These are phyloP conservation scores for Tretioscincus oriximinensis DNA, from an alignment of 2,113 vertebrate genomes.

Conservation along the genomic window DNA sequence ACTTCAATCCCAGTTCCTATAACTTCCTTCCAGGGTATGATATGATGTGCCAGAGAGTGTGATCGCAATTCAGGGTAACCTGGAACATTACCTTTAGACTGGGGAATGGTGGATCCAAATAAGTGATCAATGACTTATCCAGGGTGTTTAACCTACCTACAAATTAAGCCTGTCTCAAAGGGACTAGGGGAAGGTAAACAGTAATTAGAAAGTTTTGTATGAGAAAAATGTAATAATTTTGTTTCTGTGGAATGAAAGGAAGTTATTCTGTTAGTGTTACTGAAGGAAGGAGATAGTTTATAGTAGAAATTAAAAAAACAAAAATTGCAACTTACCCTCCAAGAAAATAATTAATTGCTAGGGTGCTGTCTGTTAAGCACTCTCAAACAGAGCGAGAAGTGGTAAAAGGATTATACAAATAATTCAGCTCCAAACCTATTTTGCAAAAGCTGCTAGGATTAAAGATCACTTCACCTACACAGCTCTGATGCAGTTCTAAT, in stretches of 20 bases:
- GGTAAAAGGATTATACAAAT: slow-evolving; percentile 46
- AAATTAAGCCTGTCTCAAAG: too few relatives aligned
- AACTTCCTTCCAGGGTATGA: too few relatives aligned
- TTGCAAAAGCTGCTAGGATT: slow-evolving; percentile 54
- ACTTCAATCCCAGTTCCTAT: too few relatives aligned
- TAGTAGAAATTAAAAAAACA: slow-evolving; percentile 13
- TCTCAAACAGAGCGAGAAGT: neutral
- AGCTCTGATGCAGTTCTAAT: slow-evolving; percentile 51
- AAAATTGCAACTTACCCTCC: neutral
- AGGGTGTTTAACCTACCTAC: too few relatives aligned
- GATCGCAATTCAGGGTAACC: too few relatives aligned
- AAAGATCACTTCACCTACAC: slow-evolving; percentile 56
- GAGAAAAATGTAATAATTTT: neutral
- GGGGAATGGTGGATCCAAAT: too few relatives aligned
- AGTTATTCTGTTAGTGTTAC: slow-evolving; percentile 6
- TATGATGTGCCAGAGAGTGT: too few relatives aligned
- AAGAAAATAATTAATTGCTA: slow-evolving; percentile 3
- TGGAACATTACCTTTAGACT: too few relatives aligned
- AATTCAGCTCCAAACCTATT: slow-evolving; percentile 52
- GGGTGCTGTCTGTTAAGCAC: neutral
- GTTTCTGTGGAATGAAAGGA: neutral
- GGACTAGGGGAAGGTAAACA: neutral
- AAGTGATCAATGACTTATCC: too few relatives aligned
- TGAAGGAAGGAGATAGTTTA: slow-evolving; percentile 8
- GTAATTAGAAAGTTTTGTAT: neutral